Evolutionary conservation across 2,113 vertebrate genomes (phyloP), one percentile per base, ranked within the genome.

Genomic region (Microtus richardsoni): DNA sequence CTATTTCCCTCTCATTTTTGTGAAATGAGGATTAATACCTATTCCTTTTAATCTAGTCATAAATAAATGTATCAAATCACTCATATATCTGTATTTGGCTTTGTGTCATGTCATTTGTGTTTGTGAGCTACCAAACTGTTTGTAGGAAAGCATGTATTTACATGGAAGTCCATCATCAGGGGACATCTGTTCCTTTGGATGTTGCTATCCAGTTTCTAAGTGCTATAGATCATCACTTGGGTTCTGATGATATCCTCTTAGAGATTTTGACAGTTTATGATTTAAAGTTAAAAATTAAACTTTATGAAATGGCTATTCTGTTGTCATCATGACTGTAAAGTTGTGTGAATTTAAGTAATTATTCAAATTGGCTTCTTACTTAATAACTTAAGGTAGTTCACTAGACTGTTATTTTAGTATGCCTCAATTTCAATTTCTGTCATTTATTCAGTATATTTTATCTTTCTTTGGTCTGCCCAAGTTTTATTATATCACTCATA

Each of bases 1-100:
- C 54, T 74, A 33, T 92, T 96, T 93, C 54, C 7, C 13, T 30
- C 28, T 89, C 68, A 71, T 91, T 96, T 97, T 79, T 97, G 22
- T 96, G 93, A 94, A 77, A 41, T 74, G 82, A 64, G 19, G 19
- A 79, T 58, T 95, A 54, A 83, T 75, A 89, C 9, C 12, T 93
- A 14, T 73, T 94, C 36, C 22, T 93, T 95, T 91, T 84, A 90
- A 93, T 86, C 93, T 89, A 75, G 71, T 75, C 41, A 39, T 77
- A 91, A 70, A 9, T 92, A 93, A 78, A 94, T 93, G 62, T 60
- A 92, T 84, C 54, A 12, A 79, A 1, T 86, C 36, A 66, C 47
- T 94, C 41, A 83, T 87, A 14, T n/a, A 93, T 88, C 39, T 82
- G 17, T 95, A 88, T 88, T 79, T 92, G 92, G 58, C 58, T 86